A percentile compares a stretch with the other conserved stretches of the same genome.
Evolutionary conservation across 2,113 vertebrate genomes (phyloP).

Genomic region (Manacus vitellinus): DNA sequence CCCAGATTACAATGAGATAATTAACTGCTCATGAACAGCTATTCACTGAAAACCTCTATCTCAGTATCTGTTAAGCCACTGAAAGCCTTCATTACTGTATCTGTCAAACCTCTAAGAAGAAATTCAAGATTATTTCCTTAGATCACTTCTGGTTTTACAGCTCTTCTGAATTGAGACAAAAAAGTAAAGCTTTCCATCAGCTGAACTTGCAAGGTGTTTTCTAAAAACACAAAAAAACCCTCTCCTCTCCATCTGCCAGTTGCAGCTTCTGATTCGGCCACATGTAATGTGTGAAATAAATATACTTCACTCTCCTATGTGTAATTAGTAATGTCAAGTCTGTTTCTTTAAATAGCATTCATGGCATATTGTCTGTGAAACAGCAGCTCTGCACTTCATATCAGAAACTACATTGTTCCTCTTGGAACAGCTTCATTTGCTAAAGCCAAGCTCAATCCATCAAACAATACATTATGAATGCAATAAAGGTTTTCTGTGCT

Average conservation of each 20-base stretch:
- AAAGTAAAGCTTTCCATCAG: not conserved
- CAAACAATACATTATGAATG: not conserved
- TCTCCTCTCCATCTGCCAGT: not conserved
- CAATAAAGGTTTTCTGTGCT: not conserved
- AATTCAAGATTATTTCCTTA: not conserved
- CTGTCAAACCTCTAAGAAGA: not conserved
- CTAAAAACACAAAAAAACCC: not conserved
- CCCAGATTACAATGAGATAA: conserved; percentile 35
- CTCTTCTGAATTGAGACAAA: not conserved
- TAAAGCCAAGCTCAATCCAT: not conserved
- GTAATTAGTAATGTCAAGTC: not conserved
- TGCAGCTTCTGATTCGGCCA: not conserved
- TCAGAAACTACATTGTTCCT: not conserved
- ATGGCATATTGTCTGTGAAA: not conserved
- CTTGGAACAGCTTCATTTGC: not conserved
- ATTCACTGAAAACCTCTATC: conserved; percentile 13
- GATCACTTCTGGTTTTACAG: not conserved
- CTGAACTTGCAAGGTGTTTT: not conserved
- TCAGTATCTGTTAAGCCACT: not conserved
- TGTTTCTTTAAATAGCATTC: not conserved
- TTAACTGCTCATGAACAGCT: conserved; percentile 33
- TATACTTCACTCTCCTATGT: not conserved
- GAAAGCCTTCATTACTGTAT: not conserved
- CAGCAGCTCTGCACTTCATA: not conserved
- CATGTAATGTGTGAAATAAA: not conserved